These are phyloP conservation scores for Galleria mellonella DNA, from an alignment of 1,140 invertebrate species.

Conservation along the genomic window DNA sequence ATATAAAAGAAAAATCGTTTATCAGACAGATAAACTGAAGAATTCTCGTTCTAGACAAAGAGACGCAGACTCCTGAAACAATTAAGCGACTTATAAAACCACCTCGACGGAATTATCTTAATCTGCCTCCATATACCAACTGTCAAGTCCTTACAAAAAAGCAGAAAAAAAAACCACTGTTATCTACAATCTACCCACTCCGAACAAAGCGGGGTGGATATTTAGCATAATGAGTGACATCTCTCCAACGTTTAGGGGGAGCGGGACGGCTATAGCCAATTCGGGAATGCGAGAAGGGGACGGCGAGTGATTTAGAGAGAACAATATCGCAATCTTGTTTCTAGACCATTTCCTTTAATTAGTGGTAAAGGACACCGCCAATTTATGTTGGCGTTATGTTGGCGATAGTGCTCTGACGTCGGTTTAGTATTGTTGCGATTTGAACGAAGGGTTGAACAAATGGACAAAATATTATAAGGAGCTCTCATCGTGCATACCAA, in stretches of 20 bases:
- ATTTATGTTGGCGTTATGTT: conserved; percentile 53
- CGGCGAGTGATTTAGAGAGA: conserved; percentile 36
- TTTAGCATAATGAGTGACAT: conserved; percentile 72
- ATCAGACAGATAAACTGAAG: no score
- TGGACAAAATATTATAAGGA: no score
- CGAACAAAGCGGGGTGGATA: conserved; percentile 59
- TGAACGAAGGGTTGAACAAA: no score
- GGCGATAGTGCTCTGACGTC: not conserved
- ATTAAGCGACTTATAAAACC: conserved; percentile 42
- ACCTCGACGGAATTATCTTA: conserved; percentile 48
- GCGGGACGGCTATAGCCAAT: conserved; percentile 22
- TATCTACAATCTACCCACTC: conserved; percentile 55
- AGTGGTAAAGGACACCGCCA: conserved; percentile 55
- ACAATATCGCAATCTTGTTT: conserved; percentile 73
- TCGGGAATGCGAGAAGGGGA: conserved; percentile 14
- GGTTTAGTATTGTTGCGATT: no score
- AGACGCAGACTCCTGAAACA: conserved; percentile 21
- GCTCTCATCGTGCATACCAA: no score
- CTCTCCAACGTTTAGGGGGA: conserved; percentile 58
- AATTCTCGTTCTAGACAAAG: not conserved
- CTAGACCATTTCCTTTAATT: conserved; percentile 71
- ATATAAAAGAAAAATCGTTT: no score
- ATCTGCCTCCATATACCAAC: conserved; percentile 67
- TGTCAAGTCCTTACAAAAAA: conserved; percentile 52
- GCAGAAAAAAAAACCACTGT: conserved; percentile 32